Percentiles rank a stretch among this genome's conserved stretches.
Conservation (phyloP, 2,888 invertebrate genomes). For the Antheraea assamensis region DNA sequence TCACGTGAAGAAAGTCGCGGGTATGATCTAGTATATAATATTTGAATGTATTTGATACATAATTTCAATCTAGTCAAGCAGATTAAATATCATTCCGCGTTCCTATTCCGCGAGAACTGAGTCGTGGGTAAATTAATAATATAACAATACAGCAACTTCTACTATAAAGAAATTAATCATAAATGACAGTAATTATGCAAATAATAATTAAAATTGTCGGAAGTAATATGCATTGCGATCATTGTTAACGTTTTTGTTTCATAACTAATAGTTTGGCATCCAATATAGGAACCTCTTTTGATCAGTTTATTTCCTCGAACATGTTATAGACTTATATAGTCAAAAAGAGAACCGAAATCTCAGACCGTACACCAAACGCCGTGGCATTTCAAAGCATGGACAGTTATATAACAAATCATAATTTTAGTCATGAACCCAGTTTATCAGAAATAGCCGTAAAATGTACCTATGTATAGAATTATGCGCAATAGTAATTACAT, state of each 20-base stretch:
- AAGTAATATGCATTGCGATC: not conserved
- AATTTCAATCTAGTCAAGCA: not conserved
- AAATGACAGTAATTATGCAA: not conserved
- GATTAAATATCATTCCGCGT: not conserved
- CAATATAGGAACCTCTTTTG: not conserved
- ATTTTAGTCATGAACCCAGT: not conserved
- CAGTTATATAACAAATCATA: not conserved
- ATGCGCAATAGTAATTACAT: constrained; percentile 1
- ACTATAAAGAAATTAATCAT: not conserved
- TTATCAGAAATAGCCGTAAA: not conserved
- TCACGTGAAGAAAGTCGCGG: too few relatives aligned
- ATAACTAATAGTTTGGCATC: not conserved
- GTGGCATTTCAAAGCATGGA: not conserved
- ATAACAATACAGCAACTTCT: not conserved
- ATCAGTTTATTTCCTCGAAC: not conserved
- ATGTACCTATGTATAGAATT: not conserved
- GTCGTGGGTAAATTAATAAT: constrained; percentile 2
- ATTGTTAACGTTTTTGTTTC: not conserved
- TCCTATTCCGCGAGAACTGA: not conserved
- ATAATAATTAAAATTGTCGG: not conserved
- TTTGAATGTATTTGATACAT: not conserved
- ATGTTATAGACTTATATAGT: not conserved
- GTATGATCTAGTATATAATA: not conserved
- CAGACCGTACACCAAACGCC: not conserved
- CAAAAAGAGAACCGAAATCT: not conserved